Conservation (phyloP, 2,888 invertebrate species). For the Phrixothrix hirtus region DNA sequence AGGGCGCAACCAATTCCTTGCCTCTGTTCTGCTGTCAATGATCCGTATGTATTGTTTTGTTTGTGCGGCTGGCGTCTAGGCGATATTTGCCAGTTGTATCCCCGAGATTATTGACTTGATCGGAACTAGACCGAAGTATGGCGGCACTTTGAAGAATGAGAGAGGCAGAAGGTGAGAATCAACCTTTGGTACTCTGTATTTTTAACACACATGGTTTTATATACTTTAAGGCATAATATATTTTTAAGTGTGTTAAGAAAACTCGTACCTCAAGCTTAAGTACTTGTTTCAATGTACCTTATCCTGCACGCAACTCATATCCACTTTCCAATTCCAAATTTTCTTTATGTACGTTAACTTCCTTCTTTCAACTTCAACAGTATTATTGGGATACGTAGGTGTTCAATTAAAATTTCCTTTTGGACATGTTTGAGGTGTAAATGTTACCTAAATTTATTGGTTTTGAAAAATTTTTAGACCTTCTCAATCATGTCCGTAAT, state of each 20-base stretch:
- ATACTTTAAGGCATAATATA: background rate
- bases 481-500: slow-evolving; percentile 32
- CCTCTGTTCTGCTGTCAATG: slow-evolving; percentile 46
- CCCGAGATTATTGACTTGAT: slow-evolving; percentile 99
- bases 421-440: slow-evolving; percentile 29
- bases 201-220: slow-evolving; percentile 29
- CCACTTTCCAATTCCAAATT: slow-evolving; percentile 22
- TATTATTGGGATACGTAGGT: slow-evolving; percentile 24
- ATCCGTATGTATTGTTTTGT: slow-evolving; percentile 60
- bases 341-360: slow-evolving; percentile 21
- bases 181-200: slow-evolving; percentile 35
- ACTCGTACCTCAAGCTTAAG: slow-evolving; percentile 33
- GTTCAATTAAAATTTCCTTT: slow-evolving; percentile 54
- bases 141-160: slow-evolving; percentile 99
- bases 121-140: slow-evolving; percentile 99
- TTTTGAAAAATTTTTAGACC: slow-evolving; percentile 13
- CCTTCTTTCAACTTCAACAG: slow-evolving; percentile 23
- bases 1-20: slow-evolving; percentile 27
- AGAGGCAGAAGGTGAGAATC: slow-evolving; percentile 98
- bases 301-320: slow-evolving; percentile 48
- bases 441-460: background rate
- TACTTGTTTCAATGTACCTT: slow-evolving; percentile 35
- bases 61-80: slow-evolving; percentile 74
- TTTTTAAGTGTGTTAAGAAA: slow-evolving; percentile 35
- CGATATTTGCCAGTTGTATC: slow-evolving; percentile 99